These are phyloP conservation scores for Bos javanicus DNA, from an alignment of 2,113 vertebrate genomes.

Conservation along the genomic window DNA sequence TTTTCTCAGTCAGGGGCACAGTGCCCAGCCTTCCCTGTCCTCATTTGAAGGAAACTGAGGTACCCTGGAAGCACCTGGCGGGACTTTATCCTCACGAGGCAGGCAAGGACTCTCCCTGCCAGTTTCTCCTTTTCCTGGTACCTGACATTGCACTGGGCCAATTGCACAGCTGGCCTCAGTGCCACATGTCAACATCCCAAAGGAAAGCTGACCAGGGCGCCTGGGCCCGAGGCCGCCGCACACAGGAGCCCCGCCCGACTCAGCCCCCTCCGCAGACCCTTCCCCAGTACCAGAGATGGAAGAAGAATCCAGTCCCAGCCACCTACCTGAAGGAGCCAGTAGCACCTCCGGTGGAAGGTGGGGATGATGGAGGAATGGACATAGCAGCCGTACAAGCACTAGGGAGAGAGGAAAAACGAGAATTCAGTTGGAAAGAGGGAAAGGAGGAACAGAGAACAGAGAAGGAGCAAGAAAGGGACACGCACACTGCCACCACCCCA, in stretches of 20 bases:
- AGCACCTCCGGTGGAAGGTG: conserved; percentile 99
- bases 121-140: neutral
- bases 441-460: neutral
- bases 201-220: neutral
- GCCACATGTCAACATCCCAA: neutral
- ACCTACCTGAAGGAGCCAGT: conserved; percentile 99
- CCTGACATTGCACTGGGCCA: neutral
- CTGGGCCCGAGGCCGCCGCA: neutral
- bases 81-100: neutral
- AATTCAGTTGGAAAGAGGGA: conserved; percentile 69
- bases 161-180: neutral
- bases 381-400: conserved; percentile 99
- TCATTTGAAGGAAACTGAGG: neutral
- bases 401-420: conserved; percentile 79
- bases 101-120: neutral
- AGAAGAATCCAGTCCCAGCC: conserved; percentile 25
- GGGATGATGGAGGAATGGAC: conserved; percentile 99
- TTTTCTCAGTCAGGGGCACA: neutral
- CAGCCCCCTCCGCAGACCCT: neutral
- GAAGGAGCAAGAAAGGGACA: neutral
- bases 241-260: neutral
- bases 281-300: rapidly evolving
- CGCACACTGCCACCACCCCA: rapidly evolving
- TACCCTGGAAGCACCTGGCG: neutral
- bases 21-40: neutral